phyloP scores from a whole-genome alignment of 2,888 invertebrate genomes.

The Seladonia tumulorum region DNA sequence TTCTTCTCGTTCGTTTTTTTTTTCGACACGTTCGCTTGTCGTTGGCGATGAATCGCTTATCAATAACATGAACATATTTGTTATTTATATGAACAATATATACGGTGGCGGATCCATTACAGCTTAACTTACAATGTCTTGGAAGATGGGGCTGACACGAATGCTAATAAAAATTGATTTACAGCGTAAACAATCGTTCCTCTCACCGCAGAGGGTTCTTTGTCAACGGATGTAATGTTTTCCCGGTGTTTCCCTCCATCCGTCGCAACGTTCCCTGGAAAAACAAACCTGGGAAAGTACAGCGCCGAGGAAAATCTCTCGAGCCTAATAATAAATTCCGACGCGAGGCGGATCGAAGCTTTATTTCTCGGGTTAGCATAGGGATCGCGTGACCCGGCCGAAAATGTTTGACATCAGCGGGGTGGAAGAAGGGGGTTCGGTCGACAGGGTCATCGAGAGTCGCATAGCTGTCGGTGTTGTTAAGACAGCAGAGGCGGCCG shows the following conservation, averaged over 20 bases:
- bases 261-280: neutral
- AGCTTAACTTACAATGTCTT: too few species aligned
- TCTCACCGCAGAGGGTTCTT: neutral
- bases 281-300: neutral
- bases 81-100: too few species aligned
- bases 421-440: slow-evolving; percentile 74
- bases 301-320: neutral
- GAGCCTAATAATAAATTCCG: slow-evolving; percentile 42
- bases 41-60: too few species aligned
- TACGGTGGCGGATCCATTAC: too few species aligned
- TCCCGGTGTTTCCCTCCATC: too few species aligned
- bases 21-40: too few species aligned
- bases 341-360: slow-evolving; percentile 20
- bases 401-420: slow-evolving; percentile 55
- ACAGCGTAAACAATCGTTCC: neutral
- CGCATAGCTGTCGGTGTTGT: slow-evolving; percentile 64
- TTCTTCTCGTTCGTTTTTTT: too few species aligned
- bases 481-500: slow-evolving; percentile 58
- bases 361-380: slow-evolving; percentile 13
- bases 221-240: neutral
- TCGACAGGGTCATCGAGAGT: slow-evolving; percentile 57
- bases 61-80: too few species aligned
- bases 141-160: neutral
- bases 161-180: neutral
- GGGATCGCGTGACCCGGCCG: slow-evolving; percentile 25